Conservation (phyloP, 2,113 vertebrate species). For the Dunckerocampus dactyliophorus region DNA sequence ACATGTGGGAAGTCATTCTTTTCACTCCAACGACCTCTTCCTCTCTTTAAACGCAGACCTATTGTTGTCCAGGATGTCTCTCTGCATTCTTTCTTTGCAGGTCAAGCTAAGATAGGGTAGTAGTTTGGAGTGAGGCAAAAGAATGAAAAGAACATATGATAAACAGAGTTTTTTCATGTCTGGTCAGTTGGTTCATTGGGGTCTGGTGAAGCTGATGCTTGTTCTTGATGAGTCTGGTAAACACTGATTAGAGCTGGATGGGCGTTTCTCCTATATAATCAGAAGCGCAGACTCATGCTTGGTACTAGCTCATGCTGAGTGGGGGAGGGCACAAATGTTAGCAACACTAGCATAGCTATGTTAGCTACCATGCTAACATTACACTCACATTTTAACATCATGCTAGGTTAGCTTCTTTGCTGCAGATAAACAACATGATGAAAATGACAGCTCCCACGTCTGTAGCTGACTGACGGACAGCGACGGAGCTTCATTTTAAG, state of each 20-base stretch:
- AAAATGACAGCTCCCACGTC: no score
- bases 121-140: background rate
- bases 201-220: slow-evolving; percentile 26
- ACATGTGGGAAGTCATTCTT: slow-evolving; percentile 28
- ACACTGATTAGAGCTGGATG: slow-evolving; percentile 29
- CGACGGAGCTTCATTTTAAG: no score
- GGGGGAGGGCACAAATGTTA: no score
- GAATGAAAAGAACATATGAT: slow-evolving; percentile 14
- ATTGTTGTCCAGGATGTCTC: slow-evolving; percentile 18
- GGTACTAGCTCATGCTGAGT: background rate
- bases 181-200: slow-evolving; percentile 31
- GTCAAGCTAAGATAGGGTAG: background rate
- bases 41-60: slow-evolving; percentile 14
- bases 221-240: slow-evolving; percentile 22
- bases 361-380: no score
- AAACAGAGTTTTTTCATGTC: slow-evolving; percentile 36
- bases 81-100: slow-evolving; percentile 6
- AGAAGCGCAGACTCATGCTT: background rate
- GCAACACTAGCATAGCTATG: no score
- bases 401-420: no score
- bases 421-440: no score
- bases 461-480: no score
- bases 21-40: background rate
- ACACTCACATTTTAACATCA: no score
- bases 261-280: slow-evolving; percentile 38